Evolutionary conservation across 1,140 invertebrate species (phyloP), one percentile per base, ranked within the genome.

Genomic region (Tetragonula clypearis): DNA sequence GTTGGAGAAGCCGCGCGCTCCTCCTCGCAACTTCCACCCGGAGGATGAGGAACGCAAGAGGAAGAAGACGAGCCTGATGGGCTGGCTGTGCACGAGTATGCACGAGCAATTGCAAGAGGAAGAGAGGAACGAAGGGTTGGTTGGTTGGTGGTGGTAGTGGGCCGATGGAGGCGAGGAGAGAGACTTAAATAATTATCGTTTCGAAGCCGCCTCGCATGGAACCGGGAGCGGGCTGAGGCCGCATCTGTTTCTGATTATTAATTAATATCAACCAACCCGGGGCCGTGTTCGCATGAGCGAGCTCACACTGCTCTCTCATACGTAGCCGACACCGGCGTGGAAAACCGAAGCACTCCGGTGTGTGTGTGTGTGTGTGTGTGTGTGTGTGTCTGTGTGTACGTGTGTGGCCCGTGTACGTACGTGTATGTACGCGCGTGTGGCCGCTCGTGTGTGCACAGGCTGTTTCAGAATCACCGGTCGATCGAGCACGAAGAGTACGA

Each of bases 221-320:
- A 80, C 82, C 87, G 73, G 58, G 69, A 69, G 79, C 81, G 76
- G 62, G 86, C 79, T 75, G 90, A 90, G 88, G 92, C 91, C 90
- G 93, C 93, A 94, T 94, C 93, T 94, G 94, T 94, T 94, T 94
- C 93, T 94, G 94, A 94, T 94, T 94, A 93, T 94, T 94, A 94
- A 94, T 94, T 94, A 94, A 94, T 94, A 94, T 94, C 92, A 92
- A 93, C 93, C 89, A 92, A 92, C 90, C 88, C 89, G 90, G 86
- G 87, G 84, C 88, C 90, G 85, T 88, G 80, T 88, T 91, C 90
- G 90, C 92, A 92, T 91, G 91, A 92, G 82, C 88, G 90, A 84
- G 12, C 82, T 68, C 86, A 82, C 86, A 82, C 62, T 85, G 80
- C 90, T 86, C 83, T 87, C 80, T 82, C 90, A 71, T 87, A 88